phyloP scores from a whole-genome alignment of 1,140 invertebrate species.

The Dinoponera quadriceps region DNA sequence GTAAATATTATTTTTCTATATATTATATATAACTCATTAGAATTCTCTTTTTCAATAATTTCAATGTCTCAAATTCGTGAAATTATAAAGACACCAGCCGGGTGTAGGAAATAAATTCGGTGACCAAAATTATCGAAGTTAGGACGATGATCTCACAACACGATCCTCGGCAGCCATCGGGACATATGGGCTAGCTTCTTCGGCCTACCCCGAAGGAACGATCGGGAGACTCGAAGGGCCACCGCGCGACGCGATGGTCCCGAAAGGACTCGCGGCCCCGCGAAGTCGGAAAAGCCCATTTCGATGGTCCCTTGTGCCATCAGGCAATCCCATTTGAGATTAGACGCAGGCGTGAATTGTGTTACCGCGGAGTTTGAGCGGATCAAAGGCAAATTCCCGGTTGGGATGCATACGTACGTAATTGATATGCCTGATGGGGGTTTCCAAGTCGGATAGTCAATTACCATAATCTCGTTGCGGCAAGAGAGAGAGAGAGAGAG shows the following conservation, averaged over 20 bases:
- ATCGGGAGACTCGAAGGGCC: conserved; percentile 53
- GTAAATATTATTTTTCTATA: too few species aligned
- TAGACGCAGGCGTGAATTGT: conserved; percentile 80
- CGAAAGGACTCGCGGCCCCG: conserved; percentile 70
- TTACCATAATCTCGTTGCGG: conserved; percentile 84
- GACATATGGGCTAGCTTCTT: neutral
- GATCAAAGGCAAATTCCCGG: conserved; percentile 83
- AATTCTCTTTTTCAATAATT: too few species aligned
- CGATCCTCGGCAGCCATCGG: neutral
- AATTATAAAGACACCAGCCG: too few species aligned
- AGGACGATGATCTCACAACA: neutral
- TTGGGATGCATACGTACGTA: conserved; percentile 82
- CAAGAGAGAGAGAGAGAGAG: conserved; percentile 40
- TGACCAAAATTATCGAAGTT: too few species aligned
- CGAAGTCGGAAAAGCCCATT: conserved; percentile 77
- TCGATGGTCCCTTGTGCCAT: conserved; percentile 77
- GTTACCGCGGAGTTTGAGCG: conserved; percentile 79
- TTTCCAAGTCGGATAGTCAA: conserved; percentile 84
- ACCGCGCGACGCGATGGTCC: conserved; percentile 15
- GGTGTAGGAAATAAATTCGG: too few species aligned
- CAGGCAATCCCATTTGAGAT: conserved; percentile 80
- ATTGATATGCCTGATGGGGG: conserved; percentile 83
- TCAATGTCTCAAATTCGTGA: too few species aligned
- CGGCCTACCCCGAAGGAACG: neutral
- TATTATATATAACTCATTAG: too few species aligned